Base-by-base conservation (phyloP, 1,140 invertebrate genomes). In the Conus betulinus region DNA sequence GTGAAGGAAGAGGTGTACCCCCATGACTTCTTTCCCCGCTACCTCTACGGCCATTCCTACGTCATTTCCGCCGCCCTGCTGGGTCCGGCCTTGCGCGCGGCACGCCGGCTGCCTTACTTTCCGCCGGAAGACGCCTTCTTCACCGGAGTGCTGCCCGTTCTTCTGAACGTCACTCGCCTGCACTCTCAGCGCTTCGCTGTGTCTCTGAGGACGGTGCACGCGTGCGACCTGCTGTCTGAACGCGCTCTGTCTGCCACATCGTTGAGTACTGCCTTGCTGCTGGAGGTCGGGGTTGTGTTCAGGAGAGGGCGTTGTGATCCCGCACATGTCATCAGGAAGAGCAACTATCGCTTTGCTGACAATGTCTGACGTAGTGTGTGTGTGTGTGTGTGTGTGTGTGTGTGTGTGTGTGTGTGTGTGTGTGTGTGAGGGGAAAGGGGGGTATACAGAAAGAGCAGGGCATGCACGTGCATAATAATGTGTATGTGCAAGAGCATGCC, bases 71-170 rank as follows among this genome's bases (percentile, higher is more conserved):
- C 39, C 60, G 93, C 93, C 81, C 78, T n/a, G 91, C 91, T 90
- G 4, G 13, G 57, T 20, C 89, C 89, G 74, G 81, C 93, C 55
- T 92, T 92, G 71, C 90, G 91, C 79, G 82, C 89, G 23, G 92
- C 93, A 7, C 90, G 93, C 53, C 92, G 90, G 71, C 90, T 94
- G 89, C 93, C 93, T 3, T 92, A 91, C 57, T 89, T 93, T 5
- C 88, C 89, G 15, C 92, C 96, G 89, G 95, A 96, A 87, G 95
- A 96, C 84, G 94, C 93, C 5, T 96, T 93, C 90, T 92, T 96
- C 10, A 95, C 95, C 8, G 95, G 95, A 10, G 92, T 95, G n/a
- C 86, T 95, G 17, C 91, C 93, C 0, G 89, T 92, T 60, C 83
- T 90, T 0, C 89, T 93, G 11, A 90, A 89, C 23, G 88, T 78